A percentile compares a stretch with the other conserved stretches of the same genome.
Conservation (phyloP, 2,797 vertebrate species). For the Perdix hodgsoniae region DNA sequence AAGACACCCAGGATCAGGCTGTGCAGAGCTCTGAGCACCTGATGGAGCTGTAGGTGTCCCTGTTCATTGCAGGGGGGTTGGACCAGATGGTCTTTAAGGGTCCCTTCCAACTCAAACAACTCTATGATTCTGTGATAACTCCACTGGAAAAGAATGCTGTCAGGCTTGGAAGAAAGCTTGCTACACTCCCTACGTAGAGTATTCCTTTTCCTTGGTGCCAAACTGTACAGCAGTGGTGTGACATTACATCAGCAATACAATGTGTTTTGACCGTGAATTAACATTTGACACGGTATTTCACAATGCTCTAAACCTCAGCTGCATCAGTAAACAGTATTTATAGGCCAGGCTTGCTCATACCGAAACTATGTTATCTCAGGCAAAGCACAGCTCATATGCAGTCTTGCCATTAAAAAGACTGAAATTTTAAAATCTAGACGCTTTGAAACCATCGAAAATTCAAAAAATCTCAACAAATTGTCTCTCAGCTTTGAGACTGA, state of each 20-base stretch:
- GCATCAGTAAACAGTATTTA: constrained; percentile 34
- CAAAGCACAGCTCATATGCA: not conserved
- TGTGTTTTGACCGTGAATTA: not conserved
- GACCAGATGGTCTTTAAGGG: no score
- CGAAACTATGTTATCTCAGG: not conserved
- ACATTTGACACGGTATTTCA: not conserved
- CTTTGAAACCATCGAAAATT: not conserved
- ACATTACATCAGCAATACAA: not conserved
- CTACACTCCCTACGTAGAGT: not conserved
- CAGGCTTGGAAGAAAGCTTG: not conserved
- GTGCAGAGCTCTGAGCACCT: no score
- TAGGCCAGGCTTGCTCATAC: not conserved
- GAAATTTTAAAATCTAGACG: not conserved
- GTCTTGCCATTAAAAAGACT: not conserved
- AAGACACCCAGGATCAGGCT: no score
- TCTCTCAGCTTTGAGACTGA: not conserved
- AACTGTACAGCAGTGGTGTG: not conserved
- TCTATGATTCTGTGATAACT: not conserved
- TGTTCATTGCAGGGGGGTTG: no score
- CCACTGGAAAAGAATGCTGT: not conserved
- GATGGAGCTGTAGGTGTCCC: no score
- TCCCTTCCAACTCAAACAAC: no score
- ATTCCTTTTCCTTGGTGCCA: not conserved
- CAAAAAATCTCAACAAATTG: not conserved
- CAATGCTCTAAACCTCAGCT: not conserved